Evolutionary conservation across 1,140 invertebrate species (phyloP).

Genomic region (Drosophila tsacasi): DNA sequence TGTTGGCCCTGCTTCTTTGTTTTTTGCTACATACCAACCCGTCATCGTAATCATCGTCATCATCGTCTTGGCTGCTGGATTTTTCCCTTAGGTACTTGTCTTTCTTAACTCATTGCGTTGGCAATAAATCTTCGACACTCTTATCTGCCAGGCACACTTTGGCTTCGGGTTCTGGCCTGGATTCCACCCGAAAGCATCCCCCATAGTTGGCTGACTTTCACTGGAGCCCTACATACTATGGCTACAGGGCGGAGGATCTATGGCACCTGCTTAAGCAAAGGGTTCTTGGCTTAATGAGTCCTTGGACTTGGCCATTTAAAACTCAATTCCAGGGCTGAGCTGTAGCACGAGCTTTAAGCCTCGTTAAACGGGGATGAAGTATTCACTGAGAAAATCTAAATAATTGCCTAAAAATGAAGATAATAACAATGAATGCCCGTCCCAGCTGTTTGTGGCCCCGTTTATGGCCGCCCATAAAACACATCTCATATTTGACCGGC

Average conservation of each 20-base stretch:
- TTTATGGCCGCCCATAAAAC: slow-evolving; percentile 63
- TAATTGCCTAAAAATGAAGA: slow-evolving; percentile 55
- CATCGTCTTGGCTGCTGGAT: slow-evolving; percentile 47
- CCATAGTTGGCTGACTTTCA: slow-evolving; percentile 14
- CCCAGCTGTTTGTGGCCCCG: slow-evolving; percentile 17
- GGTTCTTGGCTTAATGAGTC: slow-evolving; percentile 63
- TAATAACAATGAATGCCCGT: slow-evolving; percentile 29
- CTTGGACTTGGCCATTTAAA: slow-evolving; percentile 37
- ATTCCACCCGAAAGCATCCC: neutral
- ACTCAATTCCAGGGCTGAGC: slow-evolving; percentile 58
- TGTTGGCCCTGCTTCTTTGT: slow-evolving; percentile 49
- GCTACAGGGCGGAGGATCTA: slow-evolving; percentile 44
- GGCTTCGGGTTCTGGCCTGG: slow-evolving; percentile 14
- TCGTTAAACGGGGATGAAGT: slow-evolving; percentile 68
- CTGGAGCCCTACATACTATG: slow-evolving; percentile 8
- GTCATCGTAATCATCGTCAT: slow-evolving; percentile 60
- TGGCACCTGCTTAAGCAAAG: slow-evolving; percentile 70
- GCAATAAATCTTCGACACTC: slow-evolving; percentile 82
- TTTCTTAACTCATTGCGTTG: slow-evolving; percentile 85
- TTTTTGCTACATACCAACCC: slow-evolving; percentile 55
- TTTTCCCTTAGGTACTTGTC: slow-evolving; percentile 81
- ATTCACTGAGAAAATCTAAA: slow-evolving; percentile 54
- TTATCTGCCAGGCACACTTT: slow-evolving; percentile 79
- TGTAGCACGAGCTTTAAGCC: slow-evolving; percentile 49
- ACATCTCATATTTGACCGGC: slow-evolving; percentile 69